These are phyloP conservation scores for Apeltes quadracus DNA, from an alignment of 2,113 vertebrate species.

Conservation along the genomic window DNA sequence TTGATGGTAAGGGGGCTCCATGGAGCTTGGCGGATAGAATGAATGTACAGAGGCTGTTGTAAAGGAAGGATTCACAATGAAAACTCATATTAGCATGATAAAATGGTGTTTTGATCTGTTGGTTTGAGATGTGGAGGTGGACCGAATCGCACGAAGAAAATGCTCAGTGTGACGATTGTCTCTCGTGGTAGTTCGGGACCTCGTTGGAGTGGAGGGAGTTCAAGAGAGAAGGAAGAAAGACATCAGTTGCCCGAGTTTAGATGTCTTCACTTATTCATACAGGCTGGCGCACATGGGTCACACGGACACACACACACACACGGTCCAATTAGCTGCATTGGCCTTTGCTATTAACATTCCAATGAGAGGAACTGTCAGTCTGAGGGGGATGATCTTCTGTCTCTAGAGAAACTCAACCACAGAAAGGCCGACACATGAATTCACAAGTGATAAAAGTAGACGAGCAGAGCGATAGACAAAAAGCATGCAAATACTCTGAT, in stretches of 20 bases:
- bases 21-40: conserved; percentile 21
- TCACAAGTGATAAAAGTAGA: background rate
- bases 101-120: conserved; percentile 25
- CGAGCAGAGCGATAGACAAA: background rate
- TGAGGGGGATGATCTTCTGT: conserved; percentile 25
- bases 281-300: background rate
- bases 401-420: conserved; percentile 22
- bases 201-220: conserved; percentile 22
- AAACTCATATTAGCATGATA: conserved; percentile 29
- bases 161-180: background rate
- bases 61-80: conserved; percentile 6
- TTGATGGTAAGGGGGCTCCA: conserved; percentile 31
- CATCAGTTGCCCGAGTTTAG: conserved; percentile 31
- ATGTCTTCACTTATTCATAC: conserved; percentile 21
- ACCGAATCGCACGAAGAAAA: background rate
- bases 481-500: background rate
- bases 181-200: conserved; percentile 16
- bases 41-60: conserved; percentile 14
- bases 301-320: conserved; percentile 2
- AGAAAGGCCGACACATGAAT: background rate
- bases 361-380: conserved; percentile 37
- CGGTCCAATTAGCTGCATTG: conserved; percentile 52
- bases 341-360: conserved; percentile 60
- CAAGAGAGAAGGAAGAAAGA: conserved; percentile 7
- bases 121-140: conserved; percentile 5